Base-by-base conservation (phyloP, 1,140 invertebrate species). In the Physella acuta region DNA sequence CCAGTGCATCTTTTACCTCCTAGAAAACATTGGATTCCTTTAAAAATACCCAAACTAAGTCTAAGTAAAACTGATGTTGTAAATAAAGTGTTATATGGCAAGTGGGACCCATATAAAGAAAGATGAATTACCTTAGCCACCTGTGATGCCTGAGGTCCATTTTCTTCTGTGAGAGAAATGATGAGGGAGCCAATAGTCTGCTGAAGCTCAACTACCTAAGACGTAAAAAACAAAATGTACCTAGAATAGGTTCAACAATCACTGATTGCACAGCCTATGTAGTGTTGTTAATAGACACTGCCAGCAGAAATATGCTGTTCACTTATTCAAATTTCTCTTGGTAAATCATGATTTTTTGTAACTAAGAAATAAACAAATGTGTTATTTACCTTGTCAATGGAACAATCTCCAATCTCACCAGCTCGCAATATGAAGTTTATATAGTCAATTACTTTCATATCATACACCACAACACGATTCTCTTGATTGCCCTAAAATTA, bases 391-490 rank as follows among this genome's bases (percentile, higher is more conserved):
- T 84, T 81, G 61, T 85, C 82, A 56, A 77, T 72, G 20, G 78
- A 68, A 66, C 82, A 83, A 52, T 80, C 79, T 36, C 76, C 76
- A 17, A 82, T 81, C 30, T 84, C 81, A 8, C 79, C 82, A 14
- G 82, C 79, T 56, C 84, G 72, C 26, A 85, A 75, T 37, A 85
- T 85, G 71, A 84, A 85, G 75, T 85, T 85, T 52, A 85, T 83
- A 72, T 85, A 84, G 66, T 85, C 84, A 20, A 84, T 79, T 39
- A 82, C 76, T 71, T 85, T 85, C 36, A 81, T 82, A 75, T 85
- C 82, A 69, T 83, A 82, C 1, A 84, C 77, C 5, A 81, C 79
- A 60, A 77, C 78, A 28, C 82, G 73, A 68, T 85, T 85, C 37
- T 82, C 78, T 53, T 84, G 82, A 72, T 85, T 85, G 24, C 84